Conservation (phyloP, 2,113 vertebrate species). For the Hoplias malabaricus region DNA sequence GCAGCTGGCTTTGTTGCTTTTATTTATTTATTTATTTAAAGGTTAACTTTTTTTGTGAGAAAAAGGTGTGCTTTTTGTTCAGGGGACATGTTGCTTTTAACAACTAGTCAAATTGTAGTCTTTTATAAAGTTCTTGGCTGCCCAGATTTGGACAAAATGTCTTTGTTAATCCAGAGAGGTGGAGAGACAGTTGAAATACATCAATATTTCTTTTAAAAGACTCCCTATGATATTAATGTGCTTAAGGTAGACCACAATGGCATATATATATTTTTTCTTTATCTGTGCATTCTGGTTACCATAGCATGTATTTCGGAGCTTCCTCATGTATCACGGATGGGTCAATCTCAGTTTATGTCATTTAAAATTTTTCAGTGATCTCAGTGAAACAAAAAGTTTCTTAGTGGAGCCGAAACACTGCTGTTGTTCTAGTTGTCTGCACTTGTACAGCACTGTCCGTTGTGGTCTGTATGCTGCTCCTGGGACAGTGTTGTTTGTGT, state of each 20-base stretch:
- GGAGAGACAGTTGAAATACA: neutral
- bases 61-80: no score
- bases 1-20: no score
- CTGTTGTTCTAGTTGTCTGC: neutral
- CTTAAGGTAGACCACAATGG: neutral
- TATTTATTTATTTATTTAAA: no score
- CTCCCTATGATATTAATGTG: neutral
- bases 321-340: neutral
- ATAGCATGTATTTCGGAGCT: neutral
- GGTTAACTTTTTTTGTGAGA: no score
- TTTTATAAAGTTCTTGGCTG: neutral
- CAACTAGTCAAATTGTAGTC: no score
- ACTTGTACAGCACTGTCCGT: neutral
- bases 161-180: neutral
- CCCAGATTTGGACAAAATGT: neutral
- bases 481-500: slow-evolving; percentile 7
- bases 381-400: neutral
- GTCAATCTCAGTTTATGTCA: neutral
- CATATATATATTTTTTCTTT: neutral
- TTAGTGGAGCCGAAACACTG: neutral
- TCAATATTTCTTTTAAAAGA: neutral
- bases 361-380: neutral
- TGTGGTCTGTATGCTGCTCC: neutral
- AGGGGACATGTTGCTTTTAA: no score
- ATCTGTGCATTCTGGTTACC: neutral